Evolutionary conservation across 2,113 vertebrate species (phyloP).

Genomic region (Cervus canadensis): DNA sequence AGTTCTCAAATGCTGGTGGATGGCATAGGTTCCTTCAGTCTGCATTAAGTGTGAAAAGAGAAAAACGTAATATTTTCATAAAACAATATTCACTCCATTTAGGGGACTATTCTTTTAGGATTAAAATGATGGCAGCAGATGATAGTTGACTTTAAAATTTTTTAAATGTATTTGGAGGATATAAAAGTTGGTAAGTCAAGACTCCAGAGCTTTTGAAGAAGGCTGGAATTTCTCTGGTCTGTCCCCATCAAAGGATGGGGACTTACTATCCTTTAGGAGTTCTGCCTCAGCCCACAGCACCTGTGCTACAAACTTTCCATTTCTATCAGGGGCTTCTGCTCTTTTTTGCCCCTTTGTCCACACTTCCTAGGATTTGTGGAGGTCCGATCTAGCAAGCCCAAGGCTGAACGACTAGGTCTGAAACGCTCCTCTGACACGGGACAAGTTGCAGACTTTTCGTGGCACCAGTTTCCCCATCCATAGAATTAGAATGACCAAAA

Average conservation of each 20-base stretch:
- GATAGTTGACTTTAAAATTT: not conserved
- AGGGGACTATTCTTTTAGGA: not conserved
- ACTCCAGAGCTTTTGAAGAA: not conserved
- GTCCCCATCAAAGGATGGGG: too few species aligned
- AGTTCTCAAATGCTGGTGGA: not conserved
- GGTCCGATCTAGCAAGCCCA: not conserved
- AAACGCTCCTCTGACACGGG: not conserved
- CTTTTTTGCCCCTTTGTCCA: not conserved
- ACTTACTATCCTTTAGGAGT: fast-evolving
- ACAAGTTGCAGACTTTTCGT: not conserved
- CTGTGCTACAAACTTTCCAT: not conserved
- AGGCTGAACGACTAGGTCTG: not conserved
- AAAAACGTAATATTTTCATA: not conserved
- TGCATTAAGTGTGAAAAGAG: not conserved
- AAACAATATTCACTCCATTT: not conserved
- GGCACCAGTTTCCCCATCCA: not conserved
- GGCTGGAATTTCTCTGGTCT: not conserved
- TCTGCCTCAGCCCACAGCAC: not conserved
- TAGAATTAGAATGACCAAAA: not conserved
- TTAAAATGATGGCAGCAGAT: not conserved
- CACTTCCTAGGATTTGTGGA: not conserved
- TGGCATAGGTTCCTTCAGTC: not conserved
- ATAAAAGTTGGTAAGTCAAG: not conserved
- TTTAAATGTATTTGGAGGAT: not conserved
- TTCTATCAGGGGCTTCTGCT: too few species aligned